Evolutionary conservation across 2,888 invertebrate genomes (phyloP).

Genomic region (Metalampra italica): DNA sequence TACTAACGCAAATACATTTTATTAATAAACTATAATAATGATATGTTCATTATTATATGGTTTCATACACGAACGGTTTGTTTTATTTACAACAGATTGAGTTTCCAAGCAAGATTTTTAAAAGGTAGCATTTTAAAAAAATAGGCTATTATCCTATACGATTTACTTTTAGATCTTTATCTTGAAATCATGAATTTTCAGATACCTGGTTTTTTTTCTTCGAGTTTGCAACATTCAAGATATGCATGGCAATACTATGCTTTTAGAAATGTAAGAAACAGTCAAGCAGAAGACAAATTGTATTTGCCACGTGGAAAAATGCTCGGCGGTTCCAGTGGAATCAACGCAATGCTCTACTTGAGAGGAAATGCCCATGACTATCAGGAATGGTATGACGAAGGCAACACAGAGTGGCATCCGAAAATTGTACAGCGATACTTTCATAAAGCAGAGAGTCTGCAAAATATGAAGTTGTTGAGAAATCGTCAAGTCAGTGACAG

Average conservation of each 20-base stretch:
- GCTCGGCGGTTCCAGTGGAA: conserved; percentile 76
- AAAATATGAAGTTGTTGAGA: conserved; percentile 28
- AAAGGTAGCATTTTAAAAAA: no score
- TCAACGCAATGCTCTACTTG: conserved; percentile 79
- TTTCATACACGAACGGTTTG: no score
- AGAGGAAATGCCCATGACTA: conserved; percentile 72
- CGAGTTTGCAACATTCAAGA: conserved; percentile 37
- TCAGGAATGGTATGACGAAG: conserved; percentile 69
- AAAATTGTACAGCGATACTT: conserved; percentile 66
- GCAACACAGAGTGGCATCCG: conserved; percentile 77
- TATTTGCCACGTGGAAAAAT: conserved; percentile 81
- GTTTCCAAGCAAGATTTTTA: no score
- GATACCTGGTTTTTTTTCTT: conserved; percentile 30
- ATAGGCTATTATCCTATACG: no score
- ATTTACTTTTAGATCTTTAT: no score
- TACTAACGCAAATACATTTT: no score
- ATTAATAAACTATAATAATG: no score
- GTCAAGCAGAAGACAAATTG: conserved; percentile 77
- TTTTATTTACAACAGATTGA: no score
- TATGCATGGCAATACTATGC: conserved; percentile 92
- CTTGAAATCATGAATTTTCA: no score
- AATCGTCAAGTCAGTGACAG: conserved; percentile 25
- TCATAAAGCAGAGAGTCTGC: conserved; percentile 68
- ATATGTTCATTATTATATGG: no score
- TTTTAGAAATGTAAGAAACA: conserved; percentile 83